Evolutionary conservation across 2,797 vertebrate species (phyloP), one percentile per base, ranked within the genome.

Genomic region (Ispidina picta): DNA sequence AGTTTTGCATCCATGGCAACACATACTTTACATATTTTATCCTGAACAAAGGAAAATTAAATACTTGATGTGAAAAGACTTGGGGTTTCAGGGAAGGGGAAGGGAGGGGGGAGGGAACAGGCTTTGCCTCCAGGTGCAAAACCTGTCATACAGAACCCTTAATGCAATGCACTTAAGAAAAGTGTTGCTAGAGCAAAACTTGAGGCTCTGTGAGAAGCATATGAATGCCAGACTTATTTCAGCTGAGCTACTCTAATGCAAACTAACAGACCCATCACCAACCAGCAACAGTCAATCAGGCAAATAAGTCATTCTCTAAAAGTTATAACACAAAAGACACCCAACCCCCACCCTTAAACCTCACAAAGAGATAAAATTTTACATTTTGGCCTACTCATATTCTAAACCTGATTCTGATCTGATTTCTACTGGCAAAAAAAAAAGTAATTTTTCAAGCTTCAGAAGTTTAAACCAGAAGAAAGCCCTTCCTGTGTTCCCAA

Each of bases 21-120:
- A 56, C 94, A 82, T 89, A 70, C 80, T 97, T 96, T 96, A 84
- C 94, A 90, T 96, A 93, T 93, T 95, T 97, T 82, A 92, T 82
- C 89, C 91, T 37, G 89, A 96, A 97, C 96, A 97, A 96, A 93
- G 93, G 90, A 75, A 94, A 97, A 96, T 96, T 93, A 97, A 97
- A 95, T 80, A 94, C 79, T 94, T 75, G 65, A 83, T 85, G 75
- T 85, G 89, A 95, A 89, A 92, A 92, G 80, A 94, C 89, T 94
- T 93, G 68, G 63, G 46, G 35, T 90, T 96, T 69, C 66, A 82
- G 82, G 90, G 44, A 83, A 65, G 13, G 49, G 46, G 17, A 17
- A 29, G 44, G 44, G 26, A 26, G 41, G 26, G 56, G 37, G 26
- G 52, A 49, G 46, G 62, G 74, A 87, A 33, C 18, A 39, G 77